Evolutionary conservation across 2,888 invertebrate species (phyloP).

Genomic region (Cotesia congregata): DNA sequence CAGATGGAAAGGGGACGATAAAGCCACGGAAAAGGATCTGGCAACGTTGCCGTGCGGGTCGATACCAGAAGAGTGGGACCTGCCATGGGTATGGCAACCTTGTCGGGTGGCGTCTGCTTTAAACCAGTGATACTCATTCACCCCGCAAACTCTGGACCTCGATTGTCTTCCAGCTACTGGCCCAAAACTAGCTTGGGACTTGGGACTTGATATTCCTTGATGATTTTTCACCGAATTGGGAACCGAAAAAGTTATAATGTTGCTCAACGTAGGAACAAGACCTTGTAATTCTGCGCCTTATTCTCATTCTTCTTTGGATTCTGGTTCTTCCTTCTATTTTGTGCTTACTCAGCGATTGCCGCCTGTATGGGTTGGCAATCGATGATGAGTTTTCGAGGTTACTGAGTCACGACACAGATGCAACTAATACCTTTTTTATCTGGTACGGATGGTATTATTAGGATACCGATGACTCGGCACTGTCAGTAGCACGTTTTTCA

Average conservation of each 20-base stretch:
- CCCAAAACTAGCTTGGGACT: neutral
- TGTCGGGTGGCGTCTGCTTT: conserved; percentile 61
- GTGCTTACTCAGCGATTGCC: neutral
- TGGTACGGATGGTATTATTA: neutral
- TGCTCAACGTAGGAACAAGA: neutral
- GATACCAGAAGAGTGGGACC: conserved; percentile 65
- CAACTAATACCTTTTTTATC: neutral
- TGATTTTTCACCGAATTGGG: too few species aligned
- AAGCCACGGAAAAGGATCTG: conserved; percentile 64
- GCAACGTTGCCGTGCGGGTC: conserved; percentile 66
- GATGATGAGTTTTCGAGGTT: conserved; percentile 12
- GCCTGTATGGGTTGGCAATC: neutral
- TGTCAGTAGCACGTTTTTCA: neutral
- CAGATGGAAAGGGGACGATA: conserved; percentile 64
- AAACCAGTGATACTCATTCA: conserved; percentile 62
- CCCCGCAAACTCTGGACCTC: conserved; percentile 27
- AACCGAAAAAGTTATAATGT: neutral
- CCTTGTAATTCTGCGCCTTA: neutral
- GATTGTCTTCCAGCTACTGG: conserved; percentile 28
- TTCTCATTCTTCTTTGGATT: neutral
- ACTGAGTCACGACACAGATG: conserved; percentile 12
- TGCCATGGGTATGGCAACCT: conserved; percentile 61
- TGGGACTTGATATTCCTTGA: too few species aligned
- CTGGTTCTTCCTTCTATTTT: neutral
- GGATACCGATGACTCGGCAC: neutral